Evolutionary conservation across 2,888 invertebrate species (phyloP), one percentile per base, ranked within the genome.

Genomic region (Noctua fimbriata): DNA sequence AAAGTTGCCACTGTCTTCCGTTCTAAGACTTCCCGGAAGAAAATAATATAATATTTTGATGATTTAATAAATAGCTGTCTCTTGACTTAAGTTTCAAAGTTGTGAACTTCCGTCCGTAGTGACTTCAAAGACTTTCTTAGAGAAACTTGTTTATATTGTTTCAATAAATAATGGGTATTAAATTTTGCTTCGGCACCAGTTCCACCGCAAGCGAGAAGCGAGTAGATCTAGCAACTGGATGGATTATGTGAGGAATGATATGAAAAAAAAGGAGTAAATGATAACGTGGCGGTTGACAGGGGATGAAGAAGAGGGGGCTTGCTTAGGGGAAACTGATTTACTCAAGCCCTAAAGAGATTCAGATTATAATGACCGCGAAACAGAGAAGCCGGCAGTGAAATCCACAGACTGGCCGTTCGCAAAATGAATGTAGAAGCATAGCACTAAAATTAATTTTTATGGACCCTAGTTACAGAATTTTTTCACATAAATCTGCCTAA

Each of bases 11-110:
- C 9, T 18, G 5, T 32, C 49, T 75, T 41, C 41, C 63, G 7
- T 6, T 6, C 12, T 14, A 36, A 21, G 3, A 47, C 32, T 60
- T 60, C 21, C 21, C n/a, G 3, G 32, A 44, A 44, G 32, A 10
- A 77, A 76, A n/a, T 66, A 32, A 76, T 65, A 44, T 12, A 65
- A 32, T 36, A 60, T 55, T 41, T 75, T 14, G 32, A 9, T n/a
- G 41, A 67, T 44, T n/a, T 44, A 44, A 67, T 67, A n/a, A 44
- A 36, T 24, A 66, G 2, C 66, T 21, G 66, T 41, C 63, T 65
- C 32, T 3, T 32, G 63, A 65, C 21, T 65, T 32, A 10, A 63
- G 21, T 63, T 63, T 63, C 36, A 36, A 24, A 73, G 60, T 73
- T 63, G 16, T 1, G 10, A 32, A 44, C 24, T 76, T 32, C 4